A percentile compares a stretch with the other conserved stretches of the same genome.
Evolutionary conservation across 2,797 vertebrate genomes (phyloP).

Genomic region (Danio aesculapii): DNA sequence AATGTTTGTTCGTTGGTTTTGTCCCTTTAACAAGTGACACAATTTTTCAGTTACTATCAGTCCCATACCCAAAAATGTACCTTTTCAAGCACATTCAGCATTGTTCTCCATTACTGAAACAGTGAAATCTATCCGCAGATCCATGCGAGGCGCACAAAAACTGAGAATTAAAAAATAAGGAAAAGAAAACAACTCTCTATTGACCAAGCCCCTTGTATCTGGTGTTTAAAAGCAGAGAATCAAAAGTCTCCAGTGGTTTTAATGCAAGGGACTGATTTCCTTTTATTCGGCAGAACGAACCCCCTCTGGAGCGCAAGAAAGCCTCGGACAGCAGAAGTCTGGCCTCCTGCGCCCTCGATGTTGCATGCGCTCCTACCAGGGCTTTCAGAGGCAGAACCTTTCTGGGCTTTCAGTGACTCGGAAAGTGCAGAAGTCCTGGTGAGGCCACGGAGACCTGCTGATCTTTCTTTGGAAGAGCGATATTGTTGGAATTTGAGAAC

Average conservation of each 20-base stretch:
- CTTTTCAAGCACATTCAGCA: not conserved
- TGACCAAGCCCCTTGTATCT: slow-evolving; percentile 74
- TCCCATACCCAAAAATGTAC: slow-evolving; percentile 12
- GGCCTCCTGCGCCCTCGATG: slow-evolving; percentile 56
- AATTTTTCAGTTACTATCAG: slow-evolving; percentile 20
- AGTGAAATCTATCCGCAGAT: slow-evolving; percentile 7
- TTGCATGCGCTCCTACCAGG: slow-evolving; percentile 3
- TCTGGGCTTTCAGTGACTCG: slow-evolving; percentile 38
- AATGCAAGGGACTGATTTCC: slow-evolving; percentile 70
- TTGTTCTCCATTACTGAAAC: not conserved
- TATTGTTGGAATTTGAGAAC: slow-evolving; percentile 43
- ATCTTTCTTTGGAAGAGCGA: slow-evolving; percentile 41
- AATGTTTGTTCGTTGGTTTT: too few species aligned
- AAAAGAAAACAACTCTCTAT: slow-evolving; percentile 63
- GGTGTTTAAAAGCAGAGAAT: slow-evolving; percentile 66
- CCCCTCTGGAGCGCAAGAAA: slow-evolving; percentile 75
- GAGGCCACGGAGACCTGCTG: slow-evolving; percentile 35
- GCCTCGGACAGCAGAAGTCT: slow-evolving; percentile 69
- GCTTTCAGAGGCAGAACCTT: slow-evolving; percentile 31
- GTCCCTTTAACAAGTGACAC: not conserved
- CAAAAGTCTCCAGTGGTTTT: slow-evolving; percentile 73
- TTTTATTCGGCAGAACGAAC: slow-evolving; percentile 69
- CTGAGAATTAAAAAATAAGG: slow-evolving; percentile 60
- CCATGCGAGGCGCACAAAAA: not conserved
- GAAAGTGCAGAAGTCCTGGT: slow-evolving; percentile 36